Evolutionary conservation across 1,140 invertebrate species (phyloP).

Genomic region (Cheumatopsyche charites): DNA sequence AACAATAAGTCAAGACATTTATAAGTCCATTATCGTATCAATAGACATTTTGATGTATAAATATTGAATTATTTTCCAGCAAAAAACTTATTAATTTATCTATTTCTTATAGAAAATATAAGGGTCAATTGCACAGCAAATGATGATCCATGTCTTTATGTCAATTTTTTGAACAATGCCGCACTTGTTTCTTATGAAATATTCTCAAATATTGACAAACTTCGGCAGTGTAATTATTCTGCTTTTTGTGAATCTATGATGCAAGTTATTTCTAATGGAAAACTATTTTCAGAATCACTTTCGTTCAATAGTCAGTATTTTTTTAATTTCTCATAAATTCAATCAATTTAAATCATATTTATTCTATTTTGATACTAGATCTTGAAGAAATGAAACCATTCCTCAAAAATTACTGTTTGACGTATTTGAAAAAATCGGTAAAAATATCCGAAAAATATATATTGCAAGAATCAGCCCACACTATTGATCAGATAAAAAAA

Average conservation of each 20-base stretch:
- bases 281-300: neutral
- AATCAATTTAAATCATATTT: neutral
- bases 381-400: neutral
- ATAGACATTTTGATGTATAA: no score
- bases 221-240: neutral
- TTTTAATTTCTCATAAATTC: neutral
- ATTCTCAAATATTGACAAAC: neutral
- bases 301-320: neutral
- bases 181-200: conserved; percentile 34
- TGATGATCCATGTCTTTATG: conserved; percentile 18
- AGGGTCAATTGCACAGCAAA: conserved; percentile 2
- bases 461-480: no score
- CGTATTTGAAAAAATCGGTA: conserved; percentile 27
- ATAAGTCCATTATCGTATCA: no score
- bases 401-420: conserved; percentile 4
- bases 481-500: neutral
- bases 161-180: conserved; percentile 29
- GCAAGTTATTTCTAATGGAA: neutral
- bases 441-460: conserved; percentile 23
- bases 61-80: no score
- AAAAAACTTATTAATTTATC: neutral
- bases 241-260: neutral
- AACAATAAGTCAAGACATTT: no score
- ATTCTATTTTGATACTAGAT: neutral
- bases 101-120: conserved; percentile 32